These are phyloP conservation scores for Yponomeuta sedellus DNA, from an alignment of 2,888 invertebrate species.

Conservation along the genomic window DNA sequence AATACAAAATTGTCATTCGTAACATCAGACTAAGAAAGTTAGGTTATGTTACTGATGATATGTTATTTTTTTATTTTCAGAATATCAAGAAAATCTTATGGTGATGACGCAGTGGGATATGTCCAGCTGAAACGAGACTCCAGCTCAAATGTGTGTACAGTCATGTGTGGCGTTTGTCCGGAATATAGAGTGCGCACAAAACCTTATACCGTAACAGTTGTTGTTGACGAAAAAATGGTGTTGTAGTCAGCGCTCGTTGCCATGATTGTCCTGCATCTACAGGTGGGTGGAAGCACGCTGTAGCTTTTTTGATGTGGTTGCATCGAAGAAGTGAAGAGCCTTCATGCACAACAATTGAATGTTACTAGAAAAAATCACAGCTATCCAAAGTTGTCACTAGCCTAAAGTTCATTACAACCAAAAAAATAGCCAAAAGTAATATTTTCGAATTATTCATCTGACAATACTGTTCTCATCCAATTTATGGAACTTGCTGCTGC, in stretches of 20 bases:
- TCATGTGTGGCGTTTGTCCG: constrained; percentile 17
- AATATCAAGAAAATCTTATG: not conserved
- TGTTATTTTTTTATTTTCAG: not conserved
- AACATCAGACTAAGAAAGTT: too few relatives aligned
- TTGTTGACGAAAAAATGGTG: too few relatives aligned
- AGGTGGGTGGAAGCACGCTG: constrained; percentile 22
- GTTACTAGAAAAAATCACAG: constrained; percentile 21
- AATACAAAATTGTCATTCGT: too few relatives aligned
- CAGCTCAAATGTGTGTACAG: constrained; percentile 15
- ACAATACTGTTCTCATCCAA: constrained; percentile 19
- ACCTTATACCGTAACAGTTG: constrained; percentile 12
- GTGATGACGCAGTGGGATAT: not conserved
- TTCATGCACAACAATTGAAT: constrained; percentile 15
- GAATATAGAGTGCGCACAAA: constrained; percentile 18
- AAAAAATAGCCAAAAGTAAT: not conserved
- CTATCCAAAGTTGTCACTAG: constrained; percentile 13
- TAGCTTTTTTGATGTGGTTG: constrained; percentile 23
- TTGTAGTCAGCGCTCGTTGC: too few relatives aligned
- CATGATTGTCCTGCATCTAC: constrained; percentile 15
- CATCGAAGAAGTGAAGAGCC: constrained; percentile 19
- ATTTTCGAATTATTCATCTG: constrained; percentile 18
- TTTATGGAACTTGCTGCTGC: constrained; percentile 28
- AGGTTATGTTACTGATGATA: too few relatives aligned
- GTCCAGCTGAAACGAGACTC: constrained; percentile 4
- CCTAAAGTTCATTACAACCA: not conserved